phyloP scores from a whole-genome alignment of 1,140 invertebrate genomes.

The Pteromalus puparum region DNA sequence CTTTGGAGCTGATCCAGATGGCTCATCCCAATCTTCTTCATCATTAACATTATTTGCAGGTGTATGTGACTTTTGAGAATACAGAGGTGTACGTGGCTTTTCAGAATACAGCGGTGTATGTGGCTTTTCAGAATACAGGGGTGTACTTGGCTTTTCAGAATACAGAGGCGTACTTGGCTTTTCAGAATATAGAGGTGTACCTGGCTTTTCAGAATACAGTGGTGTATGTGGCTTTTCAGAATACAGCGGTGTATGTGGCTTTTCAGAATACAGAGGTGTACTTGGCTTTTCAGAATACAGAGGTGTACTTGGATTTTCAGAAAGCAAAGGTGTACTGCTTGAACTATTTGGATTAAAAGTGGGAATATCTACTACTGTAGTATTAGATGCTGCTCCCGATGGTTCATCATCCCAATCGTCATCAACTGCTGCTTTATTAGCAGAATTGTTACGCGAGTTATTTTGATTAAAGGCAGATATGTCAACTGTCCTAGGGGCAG shows the following conservation, averaged over 20 bases:
- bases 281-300: neutral
- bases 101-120: neutral
- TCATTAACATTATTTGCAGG: neutral
- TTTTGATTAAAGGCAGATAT: slow-evolving; percentile 5
- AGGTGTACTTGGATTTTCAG: neutral
- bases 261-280: neutral
- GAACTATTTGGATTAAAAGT: slow-evolving; percentile 15
- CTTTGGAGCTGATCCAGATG: neutral
- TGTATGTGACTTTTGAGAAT: neutral
- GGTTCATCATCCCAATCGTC: slow-evolving; percentile 26
- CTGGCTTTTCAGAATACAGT: too few relatives aligned
- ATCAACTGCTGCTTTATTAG: neutral
- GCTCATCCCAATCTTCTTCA: slow-evolving; percentile 37
- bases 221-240: neutral
- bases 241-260: neutral
- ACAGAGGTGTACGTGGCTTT: neutral
- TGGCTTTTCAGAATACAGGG: neutral
- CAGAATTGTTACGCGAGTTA: neutral
- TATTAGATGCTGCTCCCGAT: neutral
- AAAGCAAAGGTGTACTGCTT: slow-evolving; percentile 6
- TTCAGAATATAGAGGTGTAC: too few relatives aligned
- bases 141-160: neutral
- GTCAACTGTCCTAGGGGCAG: slow-evolving; percentile 8
- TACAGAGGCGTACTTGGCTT: neutral
- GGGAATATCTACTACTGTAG: slow-evolving; percentile 15